Base-by-base conservation (phyloP, 2,113 vertebrate species). In the Uria aalge region DNA sequence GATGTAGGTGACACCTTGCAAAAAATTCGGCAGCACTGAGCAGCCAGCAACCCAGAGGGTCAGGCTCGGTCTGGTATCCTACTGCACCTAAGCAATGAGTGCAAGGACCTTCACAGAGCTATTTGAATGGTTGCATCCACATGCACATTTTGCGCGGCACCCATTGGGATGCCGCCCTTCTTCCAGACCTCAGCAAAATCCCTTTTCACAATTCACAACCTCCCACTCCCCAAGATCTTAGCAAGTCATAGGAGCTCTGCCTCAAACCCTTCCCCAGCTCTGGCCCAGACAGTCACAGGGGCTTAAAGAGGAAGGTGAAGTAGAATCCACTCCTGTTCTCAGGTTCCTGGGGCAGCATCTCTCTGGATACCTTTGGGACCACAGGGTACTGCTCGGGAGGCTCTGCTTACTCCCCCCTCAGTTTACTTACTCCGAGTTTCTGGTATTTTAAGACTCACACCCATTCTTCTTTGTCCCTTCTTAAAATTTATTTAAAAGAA, bases 21-120 rank as follows among this genome's bases (percentile, higher is more conserved):
- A 55, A 81, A 1, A 8, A 5, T 24, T 2, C 22, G 17, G 36
- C 41, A 78, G 11, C 0, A 0, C 6, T 17, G 29, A 66, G 34
- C 18, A 60, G 12, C 21, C 20, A 36, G 34, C 23, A 53, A 9
- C 22, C 11, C 34, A 6, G 15, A 47, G 15, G 11, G 15, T 14
- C 41, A 38, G 20, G 29, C 7, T 48, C 17, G 13, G 13, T 66
- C 16, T 71, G 9, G 38, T 11, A 22, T 26, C 16, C 34, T 75
- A 26, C 62, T 62, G 40, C 36, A n/a, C 11, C 29, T 1, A 0
- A 84, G 52, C n/a, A 36, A 6, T 7, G 11, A 3, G 11, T 30
- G 9, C 17, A 60, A 26, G 29, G 6, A 40, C 18, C 11, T 85
- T 15, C 2, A 2, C 29, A 64, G 22, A 9, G 17, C 18, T 41